A percentile compares a stretch with the other conserved stretches of the same genome.
These are phyloP conservation scores for Monoplex corrugatus DNA, from an alignment of 2,888 invertebrate species.

Conservation along the genomic window DNA sequence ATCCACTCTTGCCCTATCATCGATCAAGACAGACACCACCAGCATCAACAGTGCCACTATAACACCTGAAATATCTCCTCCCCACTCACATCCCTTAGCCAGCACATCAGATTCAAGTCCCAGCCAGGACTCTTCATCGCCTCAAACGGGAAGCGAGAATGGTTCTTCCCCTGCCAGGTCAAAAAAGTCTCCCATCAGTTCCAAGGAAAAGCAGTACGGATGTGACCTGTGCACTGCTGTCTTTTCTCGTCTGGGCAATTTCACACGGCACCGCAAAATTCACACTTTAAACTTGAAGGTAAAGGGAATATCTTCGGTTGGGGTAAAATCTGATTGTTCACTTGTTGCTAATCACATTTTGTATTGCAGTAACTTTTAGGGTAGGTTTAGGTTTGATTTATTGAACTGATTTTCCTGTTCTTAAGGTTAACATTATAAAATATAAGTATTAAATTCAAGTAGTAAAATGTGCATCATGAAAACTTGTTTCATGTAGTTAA, in stretches of 20 bases:
- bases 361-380: too few species aligned
- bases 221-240: constrained; percentile 76
- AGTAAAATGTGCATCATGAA: too few species aligned
- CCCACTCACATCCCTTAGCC: neutral
- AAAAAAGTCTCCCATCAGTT: neutral
- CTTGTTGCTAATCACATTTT: too few species aligned
- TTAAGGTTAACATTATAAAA: too few species aligned
- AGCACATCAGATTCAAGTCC: neutral
- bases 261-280: constrained; percentile 74
- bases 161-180: neutral
- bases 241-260: constrained; percentile 73
- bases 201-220: constrained; percentile 55
- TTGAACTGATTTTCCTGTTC: too few species aligned
- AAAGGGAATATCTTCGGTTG: constrained; percentile 21
- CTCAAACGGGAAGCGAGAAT: neutral
- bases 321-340: too few species aligned
- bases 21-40: neutral
- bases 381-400: too few species aligned
- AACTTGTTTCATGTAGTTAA: too few species aligned
- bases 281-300: constrained; percentile 67
- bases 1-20: neutral
- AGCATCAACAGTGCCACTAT: neutral
- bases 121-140: neutral
- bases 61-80: neutral
- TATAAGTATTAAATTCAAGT: too few species aligned